Evolutionary conservation across 2,888 invertebrate genomes (phyloP).

Genomic region (Aplocera efformata): DNA sequence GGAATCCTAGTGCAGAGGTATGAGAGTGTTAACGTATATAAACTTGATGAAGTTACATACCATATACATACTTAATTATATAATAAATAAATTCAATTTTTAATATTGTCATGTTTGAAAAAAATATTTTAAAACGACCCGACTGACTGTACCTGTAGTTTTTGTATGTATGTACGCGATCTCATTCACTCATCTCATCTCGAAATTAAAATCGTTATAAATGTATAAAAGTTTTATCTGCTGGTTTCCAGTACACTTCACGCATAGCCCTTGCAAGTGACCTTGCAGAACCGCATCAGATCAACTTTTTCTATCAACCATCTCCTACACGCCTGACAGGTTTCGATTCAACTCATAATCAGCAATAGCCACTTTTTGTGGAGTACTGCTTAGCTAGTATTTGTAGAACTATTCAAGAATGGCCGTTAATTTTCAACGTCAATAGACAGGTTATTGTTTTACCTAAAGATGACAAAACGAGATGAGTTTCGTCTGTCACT

Average conservation of each 20-base stretch:
- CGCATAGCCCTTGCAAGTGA: conserved; percentile 20
- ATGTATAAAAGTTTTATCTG: conserved; percentile 14
- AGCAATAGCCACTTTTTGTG: not conserved
- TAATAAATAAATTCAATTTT: too few species aligned
- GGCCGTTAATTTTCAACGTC: not conserved
- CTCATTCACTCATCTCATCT: too few species aligned
- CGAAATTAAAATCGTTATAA: too few species aligned
- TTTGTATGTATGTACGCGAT: too few species aligned
- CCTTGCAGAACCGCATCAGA: conserved; percentile 37
- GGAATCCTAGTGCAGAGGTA: too few species aligned
- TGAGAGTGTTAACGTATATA: too few species aligned
- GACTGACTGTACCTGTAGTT: too few species aligned
- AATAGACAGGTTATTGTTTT: not conserved
- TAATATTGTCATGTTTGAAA: too few species aligned
- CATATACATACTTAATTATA: too few species aligned
- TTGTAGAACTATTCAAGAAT: conserved; percentile 15
- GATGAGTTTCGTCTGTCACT: not conserved
- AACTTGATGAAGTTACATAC: too few species aligned
- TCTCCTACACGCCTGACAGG: conserved; percentile 17
- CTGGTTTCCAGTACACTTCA: not conserved
- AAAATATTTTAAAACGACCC: too few species aligned
- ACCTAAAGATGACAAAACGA: not conserved
- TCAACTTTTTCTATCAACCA: conserved; percentile 33
- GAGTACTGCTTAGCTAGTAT: not conserved
- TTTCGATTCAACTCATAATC: conserved; percentile 14